Conservation (phyloP, 2,888 invertebrate species). For the Euplagia quadripunctaria region DNA sequence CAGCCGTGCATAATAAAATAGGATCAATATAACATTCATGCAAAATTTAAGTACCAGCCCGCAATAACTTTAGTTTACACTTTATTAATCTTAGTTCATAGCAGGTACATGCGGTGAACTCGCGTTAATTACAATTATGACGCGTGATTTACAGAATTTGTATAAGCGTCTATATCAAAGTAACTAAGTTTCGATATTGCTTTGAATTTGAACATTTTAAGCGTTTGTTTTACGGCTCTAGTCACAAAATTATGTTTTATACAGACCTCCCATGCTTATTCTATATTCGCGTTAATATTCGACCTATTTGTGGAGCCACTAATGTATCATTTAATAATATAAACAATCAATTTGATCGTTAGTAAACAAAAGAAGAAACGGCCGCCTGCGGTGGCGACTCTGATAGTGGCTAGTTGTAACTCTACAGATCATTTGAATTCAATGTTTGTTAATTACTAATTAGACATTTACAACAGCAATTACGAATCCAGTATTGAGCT, state of each 20-base stretch:
- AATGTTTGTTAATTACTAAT: background rate
- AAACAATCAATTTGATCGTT: background rate
- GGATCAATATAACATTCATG: slow-evolving; percentile 44
- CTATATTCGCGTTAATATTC: background rate
- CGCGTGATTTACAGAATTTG: slow-evolving; percentile 31
- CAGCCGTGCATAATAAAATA: slow-evolving; percentile 44
- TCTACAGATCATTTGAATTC: background rate
- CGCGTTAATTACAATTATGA: slow-evolving; percentile 44
- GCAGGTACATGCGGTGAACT: slow-evolving; percentile 30
- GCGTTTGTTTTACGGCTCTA: slow-evolving; percentile 25
- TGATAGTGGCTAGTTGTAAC: background rate
- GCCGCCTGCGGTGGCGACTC: too few species aligned
- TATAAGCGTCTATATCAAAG: slow-evolving; percentile 28
- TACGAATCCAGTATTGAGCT: background rate
- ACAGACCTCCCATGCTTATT: background rate
- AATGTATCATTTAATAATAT: background rate
- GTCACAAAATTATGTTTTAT: slow-evolving; percentile 39
- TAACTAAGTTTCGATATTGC: slow-evolving; percentile 39
- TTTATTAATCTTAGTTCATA: slow-evolving; percentile 40
- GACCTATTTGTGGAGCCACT: background rate
- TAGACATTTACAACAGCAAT: background rate
- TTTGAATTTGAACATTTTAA: slow-evolving; percentile 32
- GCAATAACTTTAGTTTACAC: slow-evolving; percentile 43
- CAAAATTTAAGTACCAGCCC: slow-evolving; percentile 34
- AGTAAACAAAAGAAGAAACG: background rate